phyloP scores from a whole-genome alignment of 2,888 invertebrate genomes.

The Zeuzera pyrina region DNA sequence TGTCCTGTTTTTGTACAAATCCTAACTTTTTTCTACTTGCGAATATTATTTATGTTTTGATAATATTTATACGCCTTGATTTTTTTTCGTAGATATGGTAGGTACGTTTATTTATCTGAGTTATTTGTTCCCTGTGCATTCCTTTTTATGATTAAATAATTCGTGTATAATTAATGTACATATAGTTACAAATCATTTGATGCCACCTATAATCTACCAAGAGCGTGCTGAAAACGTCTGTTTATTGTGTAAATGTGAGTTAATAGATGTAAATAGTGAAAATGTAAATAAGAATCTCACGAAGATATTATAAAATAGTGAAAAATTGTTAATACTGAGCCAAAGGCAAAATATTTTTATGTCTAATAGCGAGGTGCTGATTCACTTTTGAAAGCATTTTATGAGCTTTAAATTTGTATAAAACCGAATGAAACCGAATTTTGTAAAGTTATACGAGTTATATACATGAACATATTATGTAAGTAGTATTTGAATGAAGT shows the following conservation, averaged over 20 bases:
- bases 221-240: constrained; percentile 31
- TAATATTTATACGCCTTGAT: too few species aligned
- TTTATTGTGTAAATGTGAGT: constrained; percentile 10
- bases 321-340: constrained; percentile 44
- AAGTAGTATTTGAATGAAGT: too few species aligned
- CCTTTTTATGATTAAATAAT: constrained; percentile 3
- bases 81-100: too few species aligned
- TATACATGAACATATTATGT: too few species aligned
- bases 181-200: constrained; percentile 23
- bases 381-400: constrained; percentile 39
- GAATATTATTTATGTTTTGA: too few species aligned
- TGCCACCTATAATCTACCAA: constrained; percentile 38
- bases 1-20: too few species aligned
- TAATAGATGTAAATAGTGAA: constrained; percentile 25
- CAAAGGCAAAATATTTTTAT: constrained; percentile 59
- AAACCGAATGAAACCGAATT: constrained; percentile 38
- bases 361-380: constrained; percentile 61
- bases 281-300: constrained; percentile 44
- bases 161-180: constrained; percentile 23
- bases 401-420: constrained; percentile 41
- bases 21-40: too few species aligned
- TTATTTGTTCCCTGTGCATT: too few species aligned
- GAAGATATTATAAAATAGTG: constrained; percentile 18
- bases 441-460: constrained; percentile 23
- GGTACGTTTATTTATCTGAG: too few species aligned